phyloP scores from a whole-genome alignment of 2,888 invertebrate genomes.

The Carabus problematicus region DNA sequence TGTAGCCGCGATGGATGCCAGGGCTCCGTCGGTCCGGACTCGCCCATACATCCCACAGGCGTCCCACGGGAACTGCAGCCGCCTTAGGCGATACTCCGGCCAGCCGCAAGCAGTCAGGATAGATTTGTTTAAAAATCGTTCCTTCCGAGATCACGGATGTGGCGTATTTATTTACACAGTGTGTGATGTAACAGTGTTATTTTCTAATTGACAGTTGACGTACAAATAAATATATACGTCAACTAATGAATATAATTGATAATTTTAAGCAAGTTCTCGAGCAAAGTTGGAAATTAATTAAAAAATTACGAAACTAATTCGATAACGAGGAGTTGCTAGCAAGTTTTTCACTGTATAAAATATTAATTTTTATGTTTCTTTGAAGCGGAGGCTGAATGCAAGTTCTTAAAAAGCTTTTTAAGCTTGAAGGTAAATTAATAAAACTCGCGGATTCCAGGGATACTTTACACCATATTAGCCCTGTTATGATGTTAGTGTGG shows the following conservation, averaged over 20 bases:
- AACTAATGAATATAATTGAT: background rate
- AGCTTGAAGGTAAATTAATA: conserved; percentile 35
- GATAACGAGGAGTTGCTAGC: conserved; percentile 29
- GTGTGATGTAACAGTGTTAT: too few relatives aligned
- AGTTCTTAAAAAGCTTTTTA: conserved; percentile 42
- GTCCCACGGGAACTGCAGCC: background rate
- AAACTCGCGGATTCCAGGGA: conserved; percentile 30
- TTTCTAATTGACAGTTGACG: too few relatives aligned
- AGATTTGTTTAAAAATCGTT: too few relatives aligned
- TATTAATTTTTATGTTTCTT: conserved; percentile 41
- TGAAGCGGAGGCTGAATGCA: conserved; percentile 31
- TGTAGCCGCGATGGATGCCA: conserved; percentile 51
- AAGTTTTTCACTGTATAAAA: conserved; percentile 41
- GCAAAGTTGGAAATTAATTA: conserved; percentile 35
- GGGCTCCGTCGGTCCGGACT: conserved; percentile 55
- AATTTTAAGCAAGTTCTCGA: background rate
- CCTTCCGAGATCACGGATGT: too few relatives aligned
- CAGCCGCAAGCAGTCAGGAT: too few relatives aligned
- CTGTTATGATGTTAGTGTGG: background rate
- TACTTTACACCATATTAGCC: conserved; percentile 10
- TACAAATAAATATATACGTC: too few relatives aligned
- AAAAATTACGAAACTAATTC: conserved; percentile 28
- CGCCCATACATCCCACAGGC: conserved; percentile 52
- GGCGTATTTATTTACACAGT: too few relatives aligned
- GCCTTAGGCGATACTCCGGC: too few relatives aligned